These are phyloP conservation scores for Drosophila yakuba DNA, from an alignment of 1,140 invertebrate genomes.

Conservation along the genomic window DNA sequence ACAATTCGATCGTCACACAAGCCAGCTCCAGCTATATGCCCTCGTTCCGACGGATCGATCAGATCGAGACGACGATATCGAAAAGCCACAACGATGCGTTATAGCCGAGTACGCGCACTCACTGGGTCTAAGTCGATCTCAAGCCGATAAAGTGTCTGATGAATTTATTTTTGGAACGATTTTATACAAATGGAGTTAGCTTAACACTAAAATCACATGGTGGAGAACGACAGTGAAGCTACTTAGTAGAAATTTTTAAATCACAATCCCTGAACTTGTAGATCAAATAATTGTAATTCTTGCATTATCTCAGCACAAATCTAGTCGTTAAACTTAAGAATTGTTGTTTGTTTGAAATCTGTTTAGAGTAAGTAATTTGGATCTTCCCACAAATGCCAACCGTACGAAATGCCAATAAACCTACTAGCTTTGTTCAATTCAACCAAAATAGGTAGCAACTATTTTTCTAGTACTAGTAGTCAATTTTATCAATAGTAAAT, in stretches of 20 bases:
- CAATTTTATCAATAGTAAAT: slow-evolving; percentile 38
- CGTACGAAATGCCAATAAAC: slow-evolving; percentile 49
- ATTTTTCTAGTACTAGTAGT: slow-evolving; percentile 39
- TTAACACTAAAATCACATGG: slow-evolving; percentile 21
- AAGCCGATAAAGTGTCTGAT: slow-evolving; percentile 34
- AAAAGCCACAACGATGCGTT: slow-evolving; percentile 83
- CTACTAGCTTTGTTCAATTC: slow-evolving; percentile 32
- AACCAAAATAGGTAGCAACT: slow-evolving; percentile 34
- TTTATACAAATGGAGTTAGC: slow-evolving; percentile 42
- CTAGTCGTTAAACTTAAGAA: slow-evolving; percentile 59
- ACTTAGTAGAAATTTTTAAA: slow-evolving; percentile 62
- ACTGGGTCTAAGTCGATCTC: slow-evolving; percentile 68
- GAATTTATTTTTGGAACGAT: slow-evolving; percentile 76
- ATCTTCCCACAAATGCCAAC: slow-evolving; percentile 25
- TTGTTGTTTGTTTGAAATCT: slow-evolving; percentile 16
- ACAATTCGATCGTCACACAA: slow-evolving; percentile 83
- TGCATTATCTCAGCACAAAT: slow-evolving; percentile 65
- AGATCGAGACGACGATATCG: slow-evolving; percentile 79
- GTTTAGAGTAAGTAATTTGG: slow-evolving; percentile 26
- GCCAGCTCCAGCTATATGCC: slow-evolving; percentile 77
- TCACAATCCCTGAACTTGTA: slow-evolving; percentile 17
- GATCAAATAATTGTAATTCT: slow-evolving; percentile 9
- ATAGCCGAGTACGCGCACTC: slow-evolving; percentile 74
- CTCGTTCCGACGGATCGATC: slow-evolving; percentile 81
- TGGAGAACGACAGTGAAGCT: slow-evolving; percentile 50